Base-by-base conservation (phyloP, 2,797 vertebrate species). In the Sebastiscus albofasciatus region DNA sequence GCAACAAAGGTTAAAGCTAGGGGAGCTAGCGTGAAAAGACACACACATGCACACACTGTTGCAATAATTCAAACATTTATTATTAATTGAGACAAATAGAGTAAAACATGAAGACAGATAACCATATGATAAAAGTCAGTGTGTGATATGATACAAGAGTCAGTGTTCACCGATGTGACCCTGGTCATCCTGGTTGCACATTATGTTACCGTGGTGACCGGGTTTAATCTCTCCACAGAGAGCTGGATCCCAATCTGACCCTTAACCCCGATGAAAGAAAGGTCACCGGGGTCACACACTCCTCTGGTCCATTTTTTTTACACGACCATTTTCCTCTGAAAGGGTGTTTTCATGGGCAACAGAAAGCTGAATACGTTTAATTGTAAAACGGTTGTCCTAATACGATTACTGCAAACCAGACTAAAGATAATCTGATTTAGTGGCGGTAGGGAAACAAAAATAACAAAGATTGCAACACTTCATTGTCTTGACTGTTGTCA, bases 161-260 rank as follows among this genome's bases (percentile, higher is more conserved):
- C 60, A 39, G 54, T n/a, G 69, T 71, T 86, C 58, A 31, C 76
- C 16, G 22, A 3, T 52, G 67, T 85, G 89, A 90, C 88, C 83
- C 80, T 27, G 78, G 62, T 79, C 75, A 72, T 75, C 49, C 55
- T 39, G 36, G 67, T 27, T 49, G 81, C 75, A 73, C 85, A 82
- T 69, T 70, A 76, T 59, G 89, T 92, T 92, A 83, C 91, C 90
- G 18, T 82, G 90, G 90, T 82, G 88, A 92, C 89, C 16, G 4
- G 75, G 36, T 91, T 89, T 93, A 92, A 93, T 92, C 83, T 82
- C 82, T 83, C 90, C 87, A 68, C 72, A 77, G 91, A 92, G 87
- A 90, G 75, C 73, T 65, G 80, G 27, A 84, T 87, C 82, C 79
- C 79, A 61, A 84, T 80, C 82, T 93, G 90, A 92, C 90, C 92